These are phyloP conservation scores for Agapetus fuscipes DNA, from an alignment of 2,888 invertebrate species.

Conservation along the genomic window DNA sequence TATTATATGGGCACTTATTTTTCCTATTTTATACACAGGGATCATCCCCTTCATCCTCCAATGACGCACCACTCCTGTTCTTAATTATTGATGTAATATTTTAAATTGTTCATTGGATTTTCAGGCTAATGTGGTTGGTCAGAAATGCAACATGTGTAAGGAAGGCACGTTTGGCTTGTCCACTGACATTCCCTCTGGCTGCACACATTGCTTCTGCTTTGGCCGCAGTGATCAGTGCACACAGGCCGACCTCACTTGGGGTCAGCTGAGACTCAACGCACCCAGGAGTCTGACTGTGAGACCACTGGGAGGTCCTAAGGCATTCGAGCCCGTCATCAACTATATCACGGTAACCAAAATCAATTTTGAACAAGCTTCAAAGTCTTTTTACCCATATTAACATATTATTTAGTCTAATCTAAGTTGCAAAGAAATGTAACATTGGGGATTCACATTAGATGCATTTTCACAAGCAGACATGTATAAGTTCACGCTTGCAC, in stretches of 20 bases:
- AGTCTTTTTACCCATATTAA: background rate
- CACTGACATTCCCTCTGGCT: constrained; percentile 69
- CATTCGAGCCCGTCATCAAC: constrained; percentile 10
- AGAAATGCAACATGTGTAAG: constrained; percentile 74
- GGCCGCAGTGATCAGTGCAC: constrained; percentile 71
- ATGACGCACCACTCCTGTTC: no score
- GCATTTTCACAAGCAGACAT: no score
- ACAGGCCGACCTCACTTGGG: constrained; percentile 76
- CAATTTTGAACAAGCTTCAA: no score
- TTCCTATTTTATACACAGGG: no score
- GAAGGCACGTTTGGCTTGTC: constrained; percentile 81
- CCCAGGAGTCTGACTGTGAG: constrained; percentile 34
- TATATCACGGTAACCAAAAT: constrained; percentile 17
- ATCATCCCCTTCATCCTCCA: no score
- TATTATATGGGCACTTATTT: no score
- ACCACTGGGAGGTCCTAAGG: constrained; percentile 3
- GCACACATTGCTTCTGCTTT: constrained; percentile 95
- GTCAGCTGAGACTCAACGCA: constrained; percentile 58
- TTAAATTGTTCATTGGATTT: no score
- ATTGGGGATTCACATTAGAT: no score
- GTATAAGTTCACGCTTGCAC: no score
- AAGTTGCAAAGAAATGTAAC: no score
- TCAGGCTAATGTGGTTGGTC: constrained; percentile 73
- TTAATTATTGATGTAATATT: no score
- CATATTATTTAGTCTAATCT: no score